Percentiles rank a stretch among this genome's conserved stretches.
These are phyloP conservation scores for Plumapathes pennacea DNA, from an alignment of 92 coral and sea anemone species.

Conservation along the genomic window DNA sequence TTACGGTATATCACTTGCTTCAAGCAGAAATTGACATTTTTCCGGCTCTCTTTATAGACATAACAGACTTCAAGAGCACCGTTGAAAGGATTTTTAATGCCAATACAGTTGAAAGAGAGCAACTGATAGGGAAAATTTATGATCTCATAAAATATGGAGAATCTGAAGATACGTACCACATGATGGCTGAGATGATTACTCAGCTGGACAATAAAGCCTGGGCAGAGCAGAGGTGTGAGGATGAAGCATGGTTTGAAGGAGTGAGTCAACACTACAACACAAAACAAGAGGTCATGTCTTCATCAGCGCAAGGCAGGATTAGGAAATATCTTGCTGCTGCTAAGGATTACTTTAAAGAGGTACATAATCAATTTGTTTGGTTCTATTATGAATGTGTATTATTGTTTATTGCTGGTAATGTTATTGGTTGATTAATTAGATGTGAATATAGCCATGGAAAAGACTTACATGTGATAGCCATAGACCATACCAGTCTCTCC, in stretches of 20 bases:
- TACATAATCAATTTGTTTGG: slow-evolving; percentile 15
- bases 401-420: too few relatives aligned
- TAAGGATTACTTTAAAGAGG: slow-evolving; percentile 80
- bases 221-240: slow-evolving; percentile 79
- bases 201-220: slow-evolving; percentile 75
- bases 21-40: too few relatives aligned
- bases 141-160: slow-evolving; percentile 58
- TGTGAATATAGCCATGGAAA: too few relatives aligned
- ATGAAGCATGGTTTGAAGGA: slow-evolving; percentile 87
- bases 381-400: too few relatives aligned
- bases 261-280: slow-evolving; percentile 58
- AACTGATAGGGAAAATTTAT: slow-evolving; percentile 51
- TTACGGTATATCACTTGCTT: too few relatives aligned
- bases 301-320: slow-evolving; percentile 74
- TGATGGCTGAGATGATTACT: slow-evolving; percentile 74
- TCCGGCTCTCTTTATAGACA: slow-evolving; percentile 43
- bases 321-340: slow-evolving; percentile 76
- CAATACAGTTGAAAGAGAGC: slow-evolving; percentile 55
- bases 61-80: slow-evolving; percentile 68
- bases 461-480: too few relatives aligned
- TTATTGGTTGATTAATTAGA: too few relatives aligned
- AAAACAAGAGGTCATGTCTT: slow-evolving; percentile 71
- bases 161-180: slow-evolving; percentile 65
- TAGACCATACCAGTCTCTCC: too few relatives aligned
- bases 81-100: slow-evolving; percentile 72